phyloP scores from a whole-genome alignment of 2,888 invertebrate species.

The Lochmaea capreae region DNA sequence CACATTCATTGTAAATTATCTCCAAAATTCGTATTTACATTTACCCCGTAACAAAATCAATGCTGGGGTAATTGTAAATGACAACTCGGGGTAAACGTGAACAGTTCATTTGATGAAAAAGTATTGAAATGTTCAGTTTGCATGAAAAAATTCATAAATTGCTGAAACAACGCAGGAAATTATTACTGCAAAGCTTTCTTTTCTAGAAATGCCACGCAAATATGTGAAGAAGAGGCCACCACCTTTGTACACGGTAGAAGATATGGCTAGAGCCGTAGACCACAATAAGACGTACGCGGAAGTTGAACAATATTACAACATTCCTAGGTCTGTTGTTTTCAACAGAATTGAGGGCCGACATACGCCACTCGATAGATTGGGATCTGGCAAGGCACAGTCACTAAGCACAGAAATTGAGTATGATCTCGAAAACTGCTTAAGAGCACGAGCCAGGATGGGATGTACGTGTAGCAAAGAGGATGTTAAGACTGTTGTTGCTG shows the following conservation, averaged over 20 bases:
- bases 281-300: no score
- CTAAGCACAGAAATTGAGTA: no score
- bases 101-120: not conserved
- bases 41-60: no score
- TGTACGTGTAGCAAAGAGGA: not conserved
- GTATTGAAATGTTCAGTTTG: not conserved
- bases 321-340: not conserved
- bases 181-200: not conserved
- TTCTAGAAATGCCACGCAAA: no score
- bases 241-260: no score
- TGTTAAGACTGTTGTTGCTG: not conserved
- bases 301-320: not conserved
- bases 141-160: not conserved
- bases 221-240: no score
- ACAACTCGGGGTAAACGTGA: not conserved
- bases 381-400: not conserved
- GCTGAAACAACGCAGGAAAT: not conserved
- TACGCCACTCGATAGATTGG: not conserved
- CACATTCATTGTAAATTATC: no score
- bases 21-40: no score
- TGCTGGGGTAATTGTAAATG: no score
- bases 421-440: not conserved
- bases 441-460: slow-evolving; percentile 4
- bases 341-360: not conserved
- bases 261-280: no score